A percentile compares a stretch with the other conserved stretches of the same genome.
These are phyloP conservation scores for Rhinoderma darwinii DNA, from an alignment of 2,113 vertebrate genomes.

Conservation along the genomic window DNA sequence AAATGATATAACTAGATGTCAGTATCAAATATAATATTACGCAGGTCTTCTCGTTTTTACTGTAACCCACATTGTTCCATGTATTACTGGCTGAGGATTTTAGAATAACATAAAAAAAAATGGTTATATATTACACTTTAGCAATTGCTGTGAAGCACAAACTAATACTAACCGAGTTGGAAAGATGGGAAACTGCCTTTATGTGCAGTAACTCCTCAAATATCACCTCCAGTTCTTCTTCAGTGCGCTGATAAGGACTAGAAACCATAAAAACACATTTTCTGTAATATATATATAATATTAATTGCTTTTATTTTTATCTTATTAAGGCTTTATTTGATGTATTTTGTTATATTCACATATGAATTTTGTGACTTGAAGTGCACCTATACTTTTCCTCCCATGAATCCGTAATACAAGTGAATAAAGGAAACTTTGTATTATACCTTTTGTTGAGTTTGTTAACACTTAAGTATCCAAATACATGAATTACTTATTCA, in stretches of 20 bases:
- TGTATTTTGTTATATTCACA: no score
- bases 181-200: conserved; percentile 92
- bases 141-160: background rate
- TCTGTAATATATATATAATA: no score
- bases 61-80: background rate
- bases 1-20: background rate
- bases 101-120: no score
- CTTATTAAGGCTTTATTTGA: no score
- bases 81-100: background rate
- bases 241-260: conserved; percentile 87
- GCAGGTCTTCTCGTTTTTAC: background rate
- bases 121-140: background rate
- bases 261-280: background rate
- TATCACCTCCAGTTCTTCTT: conserved; percentile 92
- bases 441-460: no score
- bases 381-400: no score
- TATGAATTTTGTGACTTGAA: no score
- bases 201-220: conserved; percentile 94
- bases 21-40: background rate
- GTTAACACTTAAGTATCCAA: no score
- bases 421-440: no score
- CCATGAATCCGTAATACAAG: no score
- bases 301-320: no score
- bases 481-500: no score
- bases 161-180: conserved; percentile 80